Base-by-base conservation (phyloP, 2,113 vertebrate genomes). In the Vireo altiloquus region DNA sequence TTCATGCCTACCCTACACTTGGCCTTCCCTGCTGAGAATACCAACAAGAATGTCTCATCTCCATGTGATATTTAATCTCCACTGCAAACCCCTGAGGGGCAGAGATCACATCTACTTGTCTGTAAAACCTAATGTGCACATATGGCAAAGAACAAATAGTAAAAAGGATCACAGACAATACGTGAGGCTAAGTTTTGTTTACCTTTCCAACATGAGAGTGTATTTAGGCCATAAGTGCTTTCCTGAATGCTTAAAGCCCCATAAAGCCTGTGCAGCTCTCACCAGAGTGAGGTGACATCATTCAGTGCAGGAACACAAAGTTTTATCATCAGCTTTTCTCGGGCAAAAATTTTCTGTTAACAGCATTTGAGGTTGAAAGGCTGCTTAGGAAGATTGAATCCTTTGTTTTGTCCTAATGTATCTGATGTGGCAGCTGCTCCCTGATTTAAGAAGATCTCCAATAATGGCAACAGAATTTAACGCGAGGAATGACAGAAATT, bases 21-120 rank as follows among this genome's bases (percentile, higher is more conserved):
- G 82, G 92, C 72, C 69, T 74, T 86, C 76, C 94, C 94, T 90
- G 88, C 93, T 93, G 85, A 89, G 90, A 81, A 75, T 35, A 56
- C 68, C 90, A 75, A 83, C 35, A 61, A 16, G 54, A 50, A 82
- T 24, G 56, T 54, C 90, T 95, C 88, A 49, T 95, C 79, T 94
- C 95, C 86, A 61, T 78, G 92, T 53, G 96, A 95, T 95, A 83
- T 87, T 93, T 89, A 92, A 96, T 90, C 90, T 77, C 56, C 50
- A 37, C 90, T 74, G 78, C 63, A 92, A 91, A 42, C 42, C 87
- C 93, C 90, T 30, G 37, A 64, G 88, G 85, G 94, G 72, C 85
- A 94, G 93, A 92, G 93, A 96, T 92, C 94, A 96, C 93, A 93
- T 90, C 85, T 49, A 44, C 87, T 94, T 94, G 85, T 94, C 93